A percentile compares a stretch with the other conserved stretches of the same genome.
These are phyloP conservation scores for Drosophila sordidula DNA, from an alignment of 2,888 invertebrate genomes.

Conservation along the genomic window DNA sequence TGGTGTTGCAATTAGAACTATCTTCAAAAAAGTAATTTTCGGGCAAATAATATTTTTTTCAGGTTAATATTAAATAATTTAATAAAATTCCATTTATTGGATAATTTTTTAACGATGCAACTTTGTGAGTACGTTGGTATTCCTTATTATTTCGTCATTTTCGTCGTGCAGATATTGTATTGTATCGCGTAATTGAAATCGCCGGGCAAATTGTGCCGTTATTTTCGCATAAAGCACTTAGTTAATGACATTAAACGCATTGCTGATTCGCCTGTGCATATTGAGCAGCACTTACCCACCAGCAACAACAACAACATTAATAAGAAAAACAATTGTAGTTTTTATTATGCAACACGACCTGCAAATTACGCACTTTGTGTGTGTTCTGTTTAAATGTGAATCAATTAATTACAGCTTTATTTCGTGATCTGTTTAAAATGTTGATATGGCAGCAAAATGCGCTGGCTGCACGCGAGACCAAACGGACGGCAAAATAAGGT, in stretches of 20 bases:
- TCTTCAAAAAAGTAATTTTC: too few species aligned
- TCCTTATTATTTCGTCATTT: background rate
- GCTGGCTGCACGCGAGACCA: conserved; percentile 51
- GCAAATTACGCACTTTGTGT: conserved; percentile 8
- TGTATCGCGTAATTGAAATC: conserved; percentile 7
- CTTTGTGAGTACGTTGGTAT: too few species aligned
- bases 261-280: conserved; percentile 5
- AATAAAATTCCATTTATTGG: background rate
- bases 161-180: background rate
- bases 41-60: too few species aligned
- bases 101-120: background rate
- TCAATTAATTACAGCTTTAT: conserved; percentile 72
- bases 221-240: conserved; percentile 32
- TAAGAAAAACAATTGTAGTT: conserved; percentile 32
- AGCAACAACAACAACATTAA: conserved; percentile 13
- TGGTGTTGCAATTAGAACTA: too few species aligned
- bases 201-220: conserved; percentile 2
- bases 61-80: too few species aligned
- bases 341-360: conserved; percentile 39
- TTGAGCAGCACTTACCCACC: conserved; percentile 20
- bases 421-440: conserved; percentile 44
- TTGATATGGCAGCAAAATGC: conserved; percentile 49
- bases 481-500: background rate
- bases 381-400: conserved; percentile 36
- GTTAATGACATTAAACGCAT: conserved; percentile 35